These are phyloP conservation scores for Edolisoma coerulescens DNA, from an alignment of 2,113 vertebrate species.

Conservation along the genomic window DNA sequence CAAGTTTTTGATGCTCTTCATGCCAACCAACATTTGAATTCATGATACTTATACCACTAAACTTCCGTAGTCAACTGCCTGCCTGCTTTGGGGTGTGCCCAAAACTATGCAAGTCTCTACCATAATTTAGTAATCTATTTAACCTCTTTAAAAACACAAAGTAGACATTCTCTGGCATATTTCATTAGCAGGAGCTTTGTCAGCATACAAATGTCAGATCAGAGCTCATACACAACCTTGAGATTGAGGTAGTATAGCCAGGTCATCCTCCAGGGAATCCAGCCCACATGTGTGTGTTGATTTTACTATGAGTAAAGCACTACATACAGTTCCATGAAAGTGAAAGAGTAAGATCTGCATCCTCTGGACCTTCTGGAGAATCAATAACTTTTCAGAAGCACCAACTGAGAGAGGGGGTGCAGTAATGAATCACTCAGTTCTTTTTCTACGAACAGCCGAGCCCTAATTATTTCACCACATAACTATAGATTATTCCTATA, in stretches of 20 bases:
- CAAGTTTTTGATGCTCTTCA: background rate
- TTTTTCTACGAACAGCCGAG: background rate
- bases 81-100: background rate
- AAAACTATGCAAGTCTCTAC: background rate
- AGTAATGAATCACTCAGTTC: background rate
- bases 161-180: background rate
- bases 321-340: background rate
- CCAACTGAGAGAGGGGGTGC: background rate
- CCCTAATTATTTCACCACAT: background rate
- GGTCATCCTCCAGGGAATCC: background rate
- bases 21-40: background rate
- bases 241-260: background rate
- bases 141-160: background rate
- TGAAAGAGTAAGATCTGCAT: background rate
- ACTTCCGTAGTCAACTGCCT: background rate
- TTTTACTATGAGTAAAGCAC: background rate
- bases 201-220: background rate
- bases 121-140: background rate
- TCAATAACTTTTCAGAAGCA: background rate
- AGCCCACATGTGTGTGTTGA: background rate
- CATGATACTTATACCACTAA: background rate
- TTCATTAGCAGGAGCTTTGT: background rate
- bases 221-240: background rate
- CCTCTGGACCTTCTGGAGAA: background rate
- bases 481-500: background rate